Evolutionary conservation across 2,113 vertebrate genomes (phyloP), one percentile per base, ranked within the genome.

Genomic region (Nymphicus hollandicus): DNA sequence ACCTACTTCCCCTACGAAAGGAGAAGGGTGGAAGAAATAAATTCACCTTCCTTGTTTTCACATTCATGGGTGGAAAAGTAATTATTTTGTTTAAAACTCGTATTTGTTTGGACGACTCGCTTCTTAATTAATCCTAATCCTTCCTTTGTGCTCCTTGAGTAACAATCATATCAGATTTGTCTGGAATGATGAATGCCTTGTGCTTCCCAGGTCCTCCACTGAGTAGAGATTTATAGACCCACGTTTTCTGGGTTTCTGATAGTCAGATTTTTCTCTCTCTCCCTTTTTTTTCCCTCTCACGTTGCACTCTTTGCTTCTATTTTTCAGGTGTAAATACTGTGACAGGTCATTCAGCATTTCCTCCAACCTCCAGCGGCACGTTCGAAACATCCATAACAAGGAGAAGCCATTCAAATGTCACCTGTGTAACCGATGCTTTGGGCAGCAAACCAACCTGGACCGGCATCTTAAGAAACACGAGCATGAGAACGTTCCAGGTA

Each of bases 261-360:
- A 86, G 80, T 65, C 61, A 69, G 49, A 87, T 85, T 94, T 95
- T 87, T 86, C 52, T 91, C 39, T 4, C 5, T n/a, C 9, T 35
- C 14, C 29, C 6, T 17, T 64, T 39, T 13, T 17, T 5, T 7
- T 22, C 7, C 4, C 29, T 31, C 91, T 86, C 69, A 63, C 14
- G 0, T 61, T 65, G 39, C 77, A 11, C 86, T 88, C 92, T 94
- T 63, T 86, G 31, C 82, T 82, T 89, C 55, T 96, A 47, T 96
- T 93, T 96, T 94, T 20, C 98, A 99, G 99, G 98, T 99, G 99
- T 98, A 99, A 99, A 98, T 99, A 99, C 98, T 99, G 99, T 95
- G 99, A 99, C 98, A 99, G 99, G 91, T 99, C 99, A 13, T 99
- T 99, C 98, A 99, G 99, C 98, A 99, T 99, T 96, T 99, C 99